Evolutionary conservation across 2,888 invertebrate genomes (phyloP).

Genomic region (Amiota minor): DNA sequence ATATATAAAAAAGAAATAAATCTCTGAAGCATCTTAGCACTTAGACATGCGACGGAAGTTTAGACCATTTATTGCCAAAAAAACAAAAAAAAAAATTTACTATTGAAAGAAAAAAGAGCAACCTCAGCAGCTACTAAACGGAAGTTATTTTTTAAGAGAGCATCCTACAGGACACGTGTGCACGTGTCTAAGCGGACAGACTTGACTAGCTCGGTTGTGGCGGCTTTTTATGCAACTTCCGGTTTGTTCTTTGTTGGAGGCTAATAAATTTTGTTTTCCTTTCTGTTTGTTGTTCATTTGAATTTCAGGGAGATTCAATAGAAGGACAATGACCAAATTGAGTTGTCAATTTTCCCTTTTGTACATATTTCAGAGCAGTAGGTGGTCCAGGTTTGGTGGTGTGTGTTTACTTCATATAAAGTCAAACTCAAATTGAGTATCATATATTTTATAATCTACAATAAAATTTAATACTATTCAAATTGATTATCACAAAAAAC

Average conservation of each 20-base stretch:
- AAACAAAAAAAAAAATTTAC: neutral
- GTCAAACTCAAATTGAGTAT: neutral
- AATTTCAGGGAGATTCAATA: neutral
- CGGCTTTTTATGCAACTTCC: conserved; percentile 1
- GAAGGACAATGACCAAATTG: conserved; percentile 34
- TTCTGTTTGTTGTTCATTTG: neutral
- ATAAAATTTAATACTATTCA: no score
- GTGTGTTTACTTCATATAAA: neutral
- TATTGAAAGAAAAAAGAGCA: neutral
- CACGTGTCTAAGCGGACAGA: neutral
- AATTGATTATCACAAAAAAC: no score
- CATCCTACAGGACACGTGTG: conserved; percentile 19
- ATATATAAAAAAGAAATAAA: neutral
- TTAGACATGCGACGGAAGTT: conserved; percentile 15
- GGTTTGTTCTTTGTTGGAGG: neutral
- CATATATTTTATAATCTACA: no score
- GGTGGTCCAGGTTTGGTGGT: neutral
- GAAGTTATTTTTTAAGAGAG: conserved; percentile 19
- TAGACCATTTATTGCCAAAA: conserved; percentile 17
- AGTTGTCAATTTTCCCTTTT: conserved; percentile 6
- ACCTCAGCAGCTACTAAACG: neutral
- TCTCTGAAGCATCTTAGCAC: neutral
- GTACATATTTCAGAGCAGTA: neutral
- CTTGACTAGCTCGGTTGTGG: neutral
- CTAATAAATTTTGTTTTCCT: conserved; percentile 20